These are phyloP conservation scores for Tachycineta bicolor DNA, from an alignment of 2,113 vertebrate genomes.

Conservation along the genomic window DNA sequence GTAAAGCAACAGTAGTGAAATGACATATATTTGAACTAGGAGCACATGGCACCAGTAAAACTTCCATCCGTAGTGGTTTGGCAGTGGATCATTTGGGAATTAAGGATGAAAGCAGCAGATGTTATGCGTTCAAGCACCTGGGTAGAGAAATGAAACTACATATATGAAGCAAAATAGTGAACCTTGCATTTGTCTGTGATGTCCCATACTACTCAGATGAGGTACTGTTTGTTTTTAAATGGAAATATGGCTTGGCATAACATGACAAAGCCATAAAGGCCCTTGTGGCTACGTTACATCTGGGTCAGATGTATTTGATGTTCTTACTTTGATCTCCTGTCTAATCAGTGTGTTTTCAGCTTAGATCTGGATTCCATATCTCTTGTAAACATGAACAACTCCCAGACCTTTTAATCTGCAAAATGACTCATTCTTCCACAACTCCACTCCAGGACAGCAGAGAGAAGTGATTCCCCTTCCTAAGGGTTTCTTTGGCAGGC, in stretches of 20 bases:
- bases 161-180: background rate
- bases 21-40: background rate
- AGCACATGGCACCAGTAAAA: conserved; percentile 20
- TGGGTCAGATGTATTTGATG: conserved; percentile 65
- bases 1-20: background rate
- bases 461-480: background rate
- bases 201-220: conserved; percentile 39
- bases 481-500: background rate
- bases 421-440: conserved; percentile 61
- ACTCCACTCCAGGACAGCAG: background rate
- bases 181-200: conserved; percentile 26
- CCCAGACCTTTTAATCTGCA: conserved; percentile 66
- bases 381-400: conserved; percentile 60
- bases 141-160: conserved; percentile 29
- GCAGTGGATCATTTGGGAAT: conserved; percentile 39
- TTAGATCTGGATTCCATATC: conserved; percentile 43
- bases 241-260: conserved; percentile 57
- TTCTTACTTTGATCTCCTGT: conserved; percentile 65
- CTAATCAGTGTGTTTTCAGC: conserved; percentile 63
- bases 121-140: conserved; percentile 51
- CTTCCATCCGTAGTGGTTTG: conserved; percentile 4
- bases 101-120: conserved; percentile 53
- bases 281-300: conserved; percentile 30
- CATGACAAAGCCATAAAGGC: conserved; percentile 40
- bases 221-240: conserved; percentile 58